These are phyloP conservation scores for Ophion ellenae DNA, from an alignment of 2,888 invertebrate genomes.

Conservation along the genomic window DNA sequence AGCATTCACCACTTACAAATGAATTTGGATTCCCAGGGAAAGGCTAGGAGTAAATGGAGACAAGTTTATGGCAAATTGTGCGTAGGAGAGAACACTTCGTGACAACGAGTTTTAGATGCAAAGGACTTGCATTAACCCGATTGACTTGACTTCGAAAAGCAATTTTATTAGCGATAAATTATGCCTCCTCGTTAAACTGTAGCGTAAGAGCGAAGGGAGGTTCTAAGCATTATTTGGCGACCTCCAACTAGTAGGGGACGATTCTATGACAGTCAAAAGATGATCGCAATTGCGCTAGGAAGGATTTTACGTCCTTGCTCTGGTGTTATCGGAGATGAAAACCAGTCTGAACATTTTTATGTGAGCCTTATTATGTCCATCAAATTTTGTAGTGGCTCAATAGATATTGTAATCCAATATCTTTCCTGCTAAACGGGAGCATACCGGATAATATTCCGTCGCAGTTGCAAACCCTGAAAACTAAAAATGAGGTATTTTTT, in stretches of 20 bases:
- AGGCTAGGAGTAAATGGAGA: background rate
- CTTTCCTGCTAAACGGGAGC: no score
- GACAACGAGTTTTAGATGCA: conserved; percentile 39
- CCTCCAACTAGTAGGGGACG: background rate
- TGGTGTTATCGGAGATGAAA: background rate
- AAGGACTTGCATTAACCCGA: conserved; percentile 41
- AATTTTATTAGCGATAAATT: conserved; percentile 67
- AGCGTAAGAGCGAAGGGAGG: conserved; percentile 14
- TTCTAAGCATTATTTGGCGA: background rate
- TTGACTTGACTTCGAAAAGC: conserved; percentile 44
- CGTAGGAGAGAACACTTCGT: background rate
- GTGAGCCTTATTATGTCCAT: background rate
- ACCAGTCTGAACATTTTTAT: background rate
- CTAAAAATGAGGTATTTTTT: no score
- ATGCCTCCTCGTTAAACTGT: conserved; percentile 62
- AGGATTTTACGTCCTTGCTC: conserved; percentile 36
- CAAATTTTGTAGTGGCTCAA: background rate
- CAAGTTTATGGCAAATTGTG: background rate
- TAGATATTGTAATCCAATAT: no score
- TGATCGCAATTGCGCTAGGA: conserved; percentile 17
- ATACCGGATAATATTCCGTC: no score
- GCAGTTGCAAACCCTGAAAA: no score
- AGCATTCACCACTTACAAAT: conserved; percentile 10
- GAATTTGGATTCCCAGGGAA: conserved; percentile 1
- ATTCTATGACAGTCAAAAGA: conserved; percentile 31